Conservation (phyloP, 2,797 vertebrate genomes). For the Capromys pilorides region DNA sequence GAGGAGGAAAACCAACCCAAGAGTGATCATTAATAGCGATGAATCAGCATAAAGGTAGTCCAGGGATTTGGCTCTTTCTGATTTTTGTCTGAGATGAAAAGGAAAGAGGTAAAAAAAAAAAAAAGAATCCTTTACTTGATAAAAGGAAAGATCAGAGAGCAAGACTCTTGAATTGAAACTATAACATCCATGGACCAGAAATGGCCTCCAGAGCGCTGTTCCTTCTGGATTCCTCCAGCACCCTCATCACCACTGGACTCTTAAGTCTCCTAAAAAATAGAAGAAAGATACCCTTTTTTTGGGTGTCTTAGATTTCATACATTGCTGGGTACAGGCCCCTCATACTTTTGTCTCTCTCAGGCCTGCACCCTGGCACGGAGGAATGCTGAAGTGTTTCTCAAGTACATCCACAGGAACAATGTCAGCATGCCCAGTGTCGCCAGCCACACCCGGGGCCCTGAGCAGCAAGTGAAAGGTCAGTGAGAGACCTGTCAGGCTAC, state of each 20-base stretch:
- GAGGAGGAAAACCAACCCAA: not conserved
- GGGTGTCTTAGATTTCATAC: not conserved
- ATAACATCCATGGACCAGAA: not conserved
- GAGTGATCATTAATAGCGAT: not conserved
- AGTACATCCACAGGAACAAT: conserved; percentile 99
- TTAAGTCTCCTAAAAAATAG: not conserved
- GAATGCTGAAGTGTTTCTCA: conserved; percentile 98
- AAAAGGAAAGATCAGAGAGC: not conserved
- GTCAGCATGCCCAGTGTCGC: conserved; percentile 95
- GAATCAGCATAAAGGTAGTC: not conserved
- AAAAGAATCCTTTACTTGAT: not conserved
- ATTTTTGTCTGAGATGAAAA: not conserved
- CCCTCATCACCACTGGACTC: not conserved
- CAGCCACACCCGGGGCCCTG: conserved; percentile 92
- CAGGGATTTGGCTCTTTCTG: not conserved
- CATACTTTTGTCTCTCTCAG: conserved; percentile 82
- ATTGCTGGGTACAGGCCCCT: not conserved
- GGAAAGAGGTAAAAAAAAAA: not conserved
- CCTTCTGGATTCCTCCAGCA: not conserved
- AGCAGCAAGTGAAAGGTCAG: conserved; percentile 98
- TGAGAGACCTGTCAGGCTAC: not conserved
- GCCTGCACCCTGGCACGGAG: conserved; percentile 96
- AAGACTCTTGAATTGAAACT: not conserved
- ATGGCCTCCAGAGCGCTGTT: not conserved
- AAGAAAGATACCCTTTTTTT: not conserved